phyloP scores from a whole-genome alignment of 2,888 invertebrate species.

The Pterobdella sp. region DNA sequence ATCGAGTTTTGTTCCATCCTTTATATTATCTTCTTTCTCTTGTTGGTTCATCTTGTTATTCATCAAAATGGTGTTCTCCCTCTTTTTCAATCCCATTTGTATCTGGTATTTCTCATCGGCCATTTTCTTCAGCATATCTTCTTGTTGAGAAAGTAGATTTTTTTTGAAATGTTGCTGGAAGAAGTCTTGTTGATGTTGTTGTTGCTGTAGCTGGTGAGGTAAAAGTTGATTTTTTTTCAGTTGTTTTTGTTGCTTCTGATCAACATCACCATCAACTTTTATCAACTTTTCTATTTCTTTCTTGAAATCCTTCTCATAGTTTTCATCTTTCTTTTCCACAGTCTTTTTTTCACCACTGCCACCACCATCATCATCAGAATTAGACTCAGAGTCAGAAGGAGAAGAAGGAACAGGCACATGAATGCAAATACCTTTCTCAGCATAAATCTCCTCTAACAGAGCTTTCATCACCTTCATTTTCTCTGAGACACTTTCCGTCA shows the following conservation, averaged over 20 bases:
- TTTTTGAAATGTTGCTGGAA: neutral
- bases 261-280: neutral
- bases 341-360: neutral
- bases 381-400: slow-evolving; percentile 10
- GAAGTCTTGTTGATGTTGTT: neutral
- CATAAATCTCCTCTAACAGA: slow-evolving; percentile 34
- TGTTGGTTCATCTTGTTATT: neutral
- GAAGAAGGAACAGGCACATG: slow-evolving; percentile 23
- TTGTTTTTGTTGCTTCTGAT: neutral
- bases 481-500: slow-evolving; percentile 28
- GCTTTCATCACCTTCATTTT: slow-evolving; percentile 30
- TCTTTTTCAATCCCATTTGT: slow-evolving; percentile 9
- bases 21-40: neutral
- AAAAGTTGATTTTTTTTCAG: neutral
- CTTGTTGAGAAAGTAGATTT: neutral
- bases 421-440: slow-evolving; percentile 29
- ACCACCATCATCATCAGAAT: neutral
- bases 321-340: neutral
- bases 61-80: too few species aligned
- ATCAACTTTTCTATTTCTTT: neutral
- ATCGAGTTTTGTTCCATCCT: neutral
- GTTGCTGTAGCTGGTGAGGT: neutral
- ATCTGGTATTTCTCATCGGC: slow-evolving; percentile 7
- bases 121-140: slow-evolving; percentile 10
- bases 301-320: neutral